A percentile compares a stretch with the other conserved stretches of the same genome.
phyloP scores from a whole-genome alignment of 30 jellyfish, hydroid and myxozoan genomes.

The Pelagia noctiluca region DNA sequence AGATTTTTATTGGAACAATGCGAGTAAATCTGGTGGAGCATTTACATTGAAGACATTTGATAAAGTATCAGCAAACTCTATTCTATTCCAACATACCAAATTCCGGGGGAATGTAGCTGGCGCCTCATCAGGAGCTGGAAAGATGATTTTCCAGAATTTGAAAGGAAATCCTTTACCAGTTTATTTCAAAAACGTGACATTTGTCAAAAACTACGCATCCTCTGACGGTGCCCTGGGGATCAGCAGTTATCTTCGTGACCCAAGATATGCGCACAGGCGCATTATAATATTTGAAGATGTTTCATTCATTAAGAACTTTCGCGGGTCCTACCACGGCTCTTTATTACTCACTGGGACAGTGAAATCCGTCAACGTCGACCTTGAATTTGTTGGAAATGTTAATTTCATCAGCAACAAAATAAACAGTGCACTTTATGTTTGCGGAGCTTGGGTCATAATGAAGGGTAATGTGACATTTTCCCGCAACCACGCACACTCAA shows the following conservation, averaged over 20 bases:
- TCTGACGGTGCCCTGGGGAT: constrained; percentile 50
- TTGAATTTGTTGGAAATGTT: constrained; percentile 42
- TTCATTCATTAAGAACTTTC: constrained; percentile 1
- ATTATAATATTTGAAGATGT: constrained; percentile 32
- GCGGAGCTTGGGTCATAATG: constrained; percentile 43
- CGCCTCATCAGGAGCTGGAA: constrained; percentile 65
- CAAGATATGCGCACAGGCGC: not conserved
- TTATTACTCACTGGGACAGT: constrained; percentile 49
- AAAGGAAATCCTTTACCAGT: constrained; percentile 8
- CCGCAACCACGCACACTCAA: constrained; percentile 37
- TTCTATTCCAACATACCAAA: not conserved
- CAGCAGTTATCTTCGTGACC: constrained; percentile 27
- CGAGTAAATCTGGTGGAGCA: constrained; percentile 57
- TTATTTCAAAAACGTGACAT: not conserved
- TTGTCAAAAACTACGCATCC: constrained; percentile 48
- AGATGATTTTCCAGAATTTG: constrained; percentile 20
- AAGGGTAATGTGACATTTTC: constrained; percentile 52
- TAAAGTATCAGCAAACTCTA: constrained; percentile 8
- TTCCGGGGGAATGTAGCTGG: constrained; percentile 27
- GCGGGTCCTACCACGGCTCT: not conserved
- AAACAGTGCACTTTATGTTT: constrained; percentile 48
- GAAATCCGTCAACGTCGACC: constrained; percentile 17
- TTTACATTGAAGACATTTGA: constrained; percentile 15
- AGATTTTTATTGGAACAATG: constrained; percentile 23
- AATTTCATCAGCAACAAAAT: constrained; percentile 16